Evolutionary conservation across 2,888 invertebrate genomes (phyloP), one percentile per base, ranked within the genome.

Genomic region (Empis stercorea): DNA sequence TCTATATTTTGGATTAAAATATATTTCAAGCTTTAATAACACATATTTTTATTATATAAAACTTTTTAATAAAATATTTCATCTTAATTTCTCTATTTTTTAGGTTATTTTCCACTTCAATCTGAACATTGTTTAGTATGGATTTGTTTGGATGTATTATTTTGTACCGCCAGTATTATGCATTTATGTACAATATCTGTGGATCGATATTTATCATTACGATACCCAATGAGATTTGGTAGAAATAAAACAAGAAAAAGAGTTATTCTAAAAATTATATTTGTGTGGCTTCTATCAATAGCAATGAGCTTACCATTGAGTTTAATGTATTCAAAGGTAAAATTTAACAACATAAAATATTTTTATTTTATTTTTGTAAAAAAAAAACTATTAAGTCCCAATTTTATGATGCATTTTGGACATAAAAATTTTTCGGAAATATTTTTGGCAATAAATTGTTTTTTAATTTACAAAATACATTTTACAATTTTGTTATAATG

Each of bases 91-190:
- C 20, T 16, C 34, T 60, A 59, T 53, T 54, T 74, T 73, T 37
- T 78, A 88, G 88, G 88, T 43, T 81, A 84, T 63, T 88, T 88
- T 60, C 87, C 87, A 0, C 67, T 88, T 45, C 81, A 86, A 9
- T 81, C 87, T 5, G 80, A 84, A 44, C 87, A 87, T 70, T 94
- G 95, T 66, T 79, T 96, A 56, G 84, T 84, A 45, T 96, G 94
- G 94, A 89, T 94, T 56, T 91, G 91, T 59, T 76, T 94, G 61
- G 96, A 96, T 71, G 95, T 96, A 3, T 73, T 96, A 2, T 91
- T 94, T 64, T 96, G 96, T 70, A 96, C 96, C 0, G 92, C 95
- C 2, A 93, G 93, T 55, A 96, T 96, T 59, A 88, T 96, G 81
- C 96, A 97, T 67, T 76, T 96, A 39, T 95, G 95, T 64, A 95